Base-by-base conservation (phyloP, 2,888 invertebrate genomes). In the Pollenia amentaria region DNA sequence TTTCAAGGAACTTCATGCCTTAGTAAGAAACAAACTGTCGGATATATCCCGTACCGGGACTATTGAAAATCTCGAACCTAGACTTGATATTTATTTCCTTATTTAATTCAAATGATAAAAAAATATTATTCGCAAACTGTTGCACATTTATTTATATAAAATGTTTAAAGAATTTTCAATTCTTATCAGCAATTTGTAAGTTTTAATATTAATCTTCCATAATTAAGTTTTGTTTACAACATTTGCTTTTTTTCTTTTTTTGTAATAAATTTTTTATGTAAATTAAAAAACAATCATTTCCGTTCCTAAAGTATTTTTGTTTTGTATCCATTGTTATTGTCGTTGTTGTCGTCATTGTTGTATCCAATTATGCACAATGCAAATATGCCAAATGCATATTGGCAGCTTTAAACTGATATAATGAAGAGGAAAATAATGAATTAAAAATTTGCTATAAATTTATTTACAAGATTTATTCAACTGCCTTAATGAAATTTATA, bases 211-310 rank as follows among this genome's bases (percentile, higher is more conserved):
- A 51, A 18, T 51, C 62, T 53, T 16, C 38, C 51, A 62, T 78
- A 69, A 60, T 64, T 16, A 53, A 44, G 11, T 72, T 69, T 69
- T 82, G 42, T 75, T 75, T 75, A 70, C 38, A 75, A 64, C 48
- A 80, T 60, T 72, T 55, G 18, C 11, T 73, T 38, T 42, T 38
- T 42, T 29, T n/a, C n/a, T n/a, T 29, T 29, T 46, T 14, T 53
- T 46, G 14, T 46, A 51, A 14, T 55, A 65, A 40, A 38, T 57
- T 77, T 51, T 44, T 14, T 67, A 51, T 81, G 81, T 73, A 81
- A 73, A 65, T 81, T 73, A 2, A 48, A 72, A 65, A 78, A 69
- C 16, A 79, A 55, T 67, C 57, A 77, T 81, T 84, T 87, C 87
- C 84, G 87, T 62, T 87, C 55, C 69, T 53, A 44, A 62, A 8